Evolutionary conservation across 1,140 invertebrate species (phyloP).

Genomic region (Sinella curviseta): DNA sequence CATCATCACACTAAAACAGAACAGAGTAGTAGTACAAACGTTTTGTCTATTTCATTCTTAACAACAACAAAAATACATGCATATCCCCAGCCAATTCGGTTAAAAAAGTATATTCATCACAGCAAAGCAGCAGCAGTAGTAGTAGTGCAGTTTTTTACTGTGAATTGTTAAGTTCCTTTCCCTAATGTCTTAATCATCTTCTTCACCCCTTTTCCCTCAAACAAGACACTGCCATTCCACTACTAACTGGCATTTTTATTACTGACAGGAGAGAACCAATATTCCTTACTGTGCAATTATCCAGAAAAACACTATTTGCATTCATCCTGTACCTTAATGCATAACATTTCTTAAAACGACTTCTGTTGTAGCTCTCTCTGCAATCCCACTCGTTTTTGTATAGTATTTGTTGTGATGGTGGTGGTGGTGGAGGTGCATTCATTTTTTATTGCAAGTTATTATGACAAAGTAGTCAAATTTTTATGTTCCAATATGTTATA

Average conservation of each 20-base stretch:
- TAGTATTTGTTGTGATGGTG: background rate
- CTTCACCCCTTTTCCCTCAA: background rate
- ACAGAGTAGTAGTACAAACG: background rate
- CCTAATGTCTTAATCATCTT: background rate
- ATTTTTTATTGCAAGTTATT: constrained; percentile 19
- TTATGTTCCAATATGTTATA: background rate
- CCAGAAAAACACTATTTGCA: constrained; percentile 22
- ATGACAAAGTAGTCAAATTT: constrained; percentile 21
- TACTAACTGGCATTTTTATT: background rate
- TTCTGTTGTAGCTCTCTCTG: too few species aligned
- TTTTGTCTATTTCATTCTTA: background rate
- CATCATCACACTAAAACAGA: background rate
- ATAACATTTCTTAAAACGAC: background rate
- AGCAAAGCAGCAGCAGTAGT: background rate
- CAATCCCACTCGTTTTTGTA: too few species aligned
- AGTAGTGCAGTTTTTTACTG: background rate
- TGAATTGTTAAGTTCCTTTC: background rate
- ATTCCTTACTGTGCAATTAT: constrained; percentile 11
- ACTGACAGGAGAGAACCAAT: background rate
- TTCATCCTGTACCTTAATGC: background rate
- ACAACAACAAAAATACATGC: background rate
- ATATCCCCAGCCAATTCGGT: too few species aligned
- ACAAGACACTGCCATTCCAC: background rate
- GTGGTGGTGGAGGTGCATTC: background rate
- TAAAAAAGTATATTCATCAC: background rate